Evolutionary conservation across 2,113 vertebrate genomes (phyloP).

Genomic region (Theropithecus gelada): DNA sequence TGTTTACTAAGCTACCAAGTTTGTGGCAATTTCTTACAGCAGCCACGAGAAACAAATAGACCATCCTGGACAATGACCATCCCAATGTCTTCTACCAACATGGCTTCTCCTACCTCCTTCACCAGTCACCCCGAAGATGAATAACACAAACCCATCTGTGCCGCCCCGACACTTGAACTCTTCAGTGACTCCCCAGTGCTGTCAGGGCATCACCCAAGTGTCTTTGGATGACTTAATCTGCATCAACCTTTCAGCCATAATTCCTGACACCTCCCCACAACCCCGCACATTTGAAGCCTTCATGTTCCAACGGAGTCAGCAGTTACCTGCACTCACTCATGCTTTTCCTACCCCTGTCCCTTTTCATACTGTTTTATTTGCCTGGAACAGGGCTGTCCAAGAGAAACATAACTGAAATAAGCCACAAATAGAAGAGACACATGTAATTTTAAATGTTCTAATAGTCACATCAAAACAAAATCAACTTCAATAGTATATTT

Average conservation of each 20-base stretch:
- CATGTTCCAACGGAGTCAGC: not conserved
- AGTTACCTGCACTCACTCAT: not conserved
- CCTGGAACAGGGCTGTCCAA: not conserved
- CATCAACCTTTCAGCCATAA: not conserved
- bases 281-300: not conserved
- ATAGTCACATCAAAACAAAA: not conserved
- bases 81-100: not conserved
- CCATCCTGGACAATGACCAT: not conserved
- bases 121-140: accelerated
- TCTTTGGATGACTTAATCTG: not conserved
- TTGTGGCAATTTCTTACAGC: not conserved
- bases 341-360: not conserved
- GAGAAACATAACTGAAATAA: not conserved
- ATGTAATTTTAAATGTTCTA: not conserved
- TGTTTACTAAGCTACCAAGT: not conserved
- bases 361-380: not conserved
- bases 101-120: not conserved
- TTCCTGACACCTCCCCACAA: too few relatives aligned
- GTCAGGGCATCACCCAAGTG: not conserved
- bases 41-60: not conserved
- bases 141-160: not conserved
- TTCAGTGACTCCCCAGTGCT: too few relatives aligned
- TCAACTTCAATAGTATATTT: not conserved
- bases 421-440: not conserved
- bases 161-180: not conserved